These are phyloP conservation scores for Plestiodon gilberti DNA, from an alignment of 2,113 vertebrate species.

Conservation along the genomic window DNA sequence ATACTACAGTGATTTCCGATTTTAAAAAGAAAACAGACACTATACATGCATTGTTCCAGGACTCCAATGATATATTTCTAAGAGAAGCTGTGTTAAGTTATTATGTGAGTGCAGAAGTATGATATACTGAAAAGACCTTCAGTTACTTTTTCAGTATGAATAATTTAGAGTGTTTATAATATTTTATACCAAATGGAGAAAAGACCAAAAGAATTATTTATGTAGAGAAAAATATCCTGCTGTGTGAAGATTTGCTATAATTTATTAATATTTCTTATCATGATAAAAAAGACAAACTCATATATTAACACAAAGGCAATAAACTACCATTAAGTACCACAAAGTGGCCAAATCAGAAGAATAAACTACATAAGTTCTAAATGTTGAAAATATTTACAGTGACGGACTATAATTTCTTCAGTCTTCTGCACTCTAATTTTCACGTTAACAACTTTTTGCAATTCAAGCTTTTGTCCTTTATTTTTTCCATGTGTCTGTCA, in stretches of 20 bases:
- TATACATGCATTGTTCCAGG: not conserved
- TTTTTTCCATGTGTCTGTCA: not conserved
- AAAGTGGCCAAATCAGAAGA: not conserved
- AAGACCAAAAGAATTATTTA: constrained; percentile 11
- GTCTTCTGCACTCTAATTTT: not conserved
- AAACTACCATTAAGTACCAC: not conserved
- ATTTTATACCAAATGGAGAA: constrained; percentile 10
- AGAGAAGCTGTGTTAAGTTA: not conserved
- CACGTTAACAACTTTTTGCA: not conserved
- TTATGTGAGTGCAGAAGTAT: not conserved
- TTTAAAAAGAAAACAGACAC: not conserved
- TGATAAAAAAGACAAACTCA: not conserved
- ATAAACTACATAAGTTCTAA: not conserved
- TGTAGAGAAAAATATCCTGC: not conserved
- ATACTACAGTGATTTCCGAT: not conserved
- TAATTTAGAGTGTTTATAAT: constrained; percentile 14
- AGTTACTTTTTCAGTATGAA: not conserved
- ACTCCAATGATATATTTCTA: not conserved
- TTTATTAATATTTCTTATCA: constrained; percentile 27
- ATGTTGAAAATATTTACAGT: not conserved
- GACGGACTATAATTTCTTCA: not conserved
- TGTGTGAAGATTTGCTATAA: not conserved
- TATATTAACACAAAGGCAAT: not conserved
- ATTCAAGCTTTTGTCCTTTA: not conserved
- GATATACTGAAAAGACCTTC: not conserved